A percentile compares a stretch with the other conserved stretches of the same genome.
These are phyloP conservation scores for Ischnura elegans DNA, from an alignment of 2,888 invertebrate species.

Conservation along the genomic window DNA sequence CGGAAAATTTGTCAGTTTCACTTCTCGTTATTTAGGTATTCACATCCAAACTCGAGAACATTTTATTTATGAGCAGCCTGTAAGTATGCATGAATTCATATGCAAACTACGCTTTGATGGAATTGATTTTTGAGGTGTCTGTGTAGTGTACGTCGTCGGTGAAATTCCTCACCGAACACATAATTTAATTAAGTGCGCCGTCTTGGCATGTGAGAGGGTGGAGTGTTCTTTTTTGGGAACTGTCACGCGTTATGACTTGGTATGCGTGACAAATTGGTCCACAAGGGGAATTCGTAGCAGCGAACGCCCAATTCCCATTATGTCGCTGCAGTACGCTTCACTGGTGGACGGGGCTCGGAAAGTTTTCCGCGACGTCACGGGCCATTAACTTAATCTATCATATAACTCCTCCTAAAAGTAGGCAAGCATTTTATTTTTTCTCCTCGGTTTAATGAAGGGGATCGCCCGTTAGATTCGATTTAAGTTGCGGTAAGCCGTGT, in stretches of 20 bases:
- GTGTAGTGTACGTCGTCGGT: not conserved
- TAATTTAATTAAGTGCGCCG: not conserved
- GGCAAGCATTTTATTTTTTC: not conserved
- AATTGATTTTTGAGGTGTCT: not conserved
- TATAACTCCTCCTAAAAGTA: not conserved
- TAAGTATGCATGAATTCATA: too few species aligned
- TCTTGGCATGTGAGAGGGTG: not conserved
- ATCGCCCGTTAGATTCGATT: not conserved
- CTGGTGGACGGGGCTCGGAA: not conserved
- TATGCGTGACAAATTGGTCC: conserved; percentile 9
- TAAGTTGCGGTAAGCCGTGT: not conserved
- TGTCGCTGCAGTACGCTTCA: not conserved
- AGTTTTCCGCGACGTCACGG: not conserved
- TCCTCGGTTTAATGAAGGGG: not conserved
- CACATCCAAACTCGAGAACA: too few species aligned
- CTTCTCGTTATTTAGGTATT: too few species aligned
- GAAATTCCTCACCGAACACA: not conserved
- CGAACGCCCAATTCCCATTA: conserved; percentile 16
- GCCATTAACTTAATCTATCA: not conserved
- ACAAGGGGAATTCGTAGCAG: not conserved
- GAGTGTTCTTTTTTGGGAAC: not conserved
- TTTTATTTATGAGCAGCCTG: too few species aligned
- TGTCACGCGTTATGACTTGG: conserved; percentile 17
- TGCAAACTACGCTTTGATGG: not conserved
- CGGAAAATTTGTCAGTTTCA: too few species aligned